Conservation (phyloP, 2,888 invertebrate genomes). For the Agrochola lota region DNA sequence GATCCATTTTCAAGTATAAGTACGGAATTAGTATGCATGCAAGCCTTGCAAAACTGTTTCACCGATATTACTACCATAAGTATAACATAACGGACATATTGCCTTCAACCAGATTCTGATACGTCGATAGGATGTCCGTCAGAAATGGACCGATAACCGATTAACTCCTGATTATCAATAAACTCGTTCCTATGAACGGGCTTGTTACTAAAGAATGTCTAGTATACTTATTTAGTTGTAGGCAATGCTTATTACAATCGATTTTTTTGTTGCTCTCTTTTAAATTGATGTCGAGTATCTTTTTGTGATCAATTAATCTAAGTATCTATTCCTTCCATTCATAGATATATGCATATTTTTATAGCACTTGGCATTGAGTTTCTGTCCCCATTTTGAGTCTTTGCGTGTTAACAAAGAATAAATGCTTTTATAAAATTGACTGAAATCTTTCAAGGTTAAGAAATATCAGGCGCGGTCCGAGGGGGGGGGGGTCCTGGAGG, state of each 20-base stretch:
- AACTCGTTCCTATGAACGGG: slow-evolving; percentile 2
- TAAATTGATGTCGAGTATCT: background rate
- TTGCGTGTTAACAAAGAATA: slow-evolving; percentile 14
- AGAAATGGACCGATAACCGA: slow-evolving; percentile 22
- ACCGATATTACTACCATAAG: slow-evolving; percentile 5
- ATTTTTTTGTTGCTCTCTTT: background rate
- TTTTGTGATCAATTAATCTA: background rate
- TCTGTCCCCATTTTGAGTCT: background rate
- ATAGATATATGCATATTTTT: background rate
- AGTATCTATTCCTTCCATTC: background rate
- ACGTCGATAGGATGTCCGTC: slow-evolving; percentile 35
- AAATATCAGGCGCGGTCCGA: too few species aligned
- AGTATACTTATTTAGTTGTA: slow-evolving; percentile 12
- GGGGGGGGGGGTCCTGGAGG: too few species aligned
- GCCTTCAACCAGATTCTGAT: slow-evolving; percentile 16
- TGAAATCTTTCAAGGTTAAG: slow-evolving; percentile 13
- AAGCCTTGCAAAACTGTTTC: slow-evolving; percentile 20
- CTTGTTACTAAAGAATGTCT: slow-evolving; percentile 24
- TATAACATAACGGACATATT: slow-evolving; percentile 33
- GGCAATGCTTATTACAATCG: background rate
- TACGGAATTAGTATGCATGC: slow-evolving; percentile 14
- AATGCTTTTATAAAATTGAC: background rate
- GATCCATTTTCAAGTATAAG: background rate
- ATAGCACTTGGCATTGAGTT: background rate
- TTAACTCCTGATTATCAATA: slow-evolving; percentile 43